Conservation (phyloP, 92 coral and sea anemone species). For the Pocillopora grandis region DNA sequence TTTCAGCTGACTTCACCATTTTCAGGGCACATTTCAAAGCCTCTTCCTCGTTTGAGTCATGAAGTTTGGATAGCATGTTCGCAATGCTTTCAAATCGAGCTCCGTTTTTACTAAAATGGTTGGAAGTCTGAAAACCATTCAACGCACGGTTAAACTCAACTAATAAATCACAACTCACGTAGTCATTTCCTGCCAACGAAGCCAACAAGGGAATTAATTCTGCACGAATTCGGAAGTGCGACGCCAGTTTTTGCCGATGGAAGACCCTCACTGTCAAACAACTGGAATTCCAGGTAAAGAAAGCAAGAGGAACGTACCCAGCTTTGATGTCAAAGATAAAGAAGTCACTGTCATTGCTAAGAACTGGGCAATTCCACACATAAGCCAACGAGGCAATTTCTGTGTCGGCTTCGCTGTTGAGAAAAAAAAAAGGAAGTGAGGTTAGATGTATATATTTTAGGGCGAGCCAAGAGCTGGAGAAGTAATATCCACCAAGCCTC, state of each 20-base stretch:
- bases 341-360: constrained; percentile 92
- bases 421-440: background rate
- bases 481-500: background rate
- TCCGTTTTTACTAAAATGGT: constrained; percentile 27
- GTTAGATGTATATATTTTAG: background rate
- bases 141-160: constrained; percentile 57
- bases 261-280: constrained; percentile 54
- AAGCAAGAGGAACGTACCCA: constrained; percentile 85
- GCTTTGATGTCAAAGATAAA: constrained; percentile 76
- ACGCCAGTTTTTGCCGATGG: constrained; percentile 57
- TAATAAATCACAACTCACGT: constrained; percentile 50
- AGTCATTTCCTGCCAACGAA: constrained; percentile 91
- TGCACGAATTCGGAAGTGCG: constrained; percentile 54
- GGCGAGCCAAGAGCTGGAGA: background rate
- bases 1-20: constrained; percentile 2
- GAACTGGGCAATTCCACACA: constrained; percentile 74
- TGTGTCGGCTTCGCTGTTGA: constrained; percentile 81
- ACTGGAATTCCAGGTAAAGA: constrained; percentile 45
- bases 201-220: constrained; percentile 77
- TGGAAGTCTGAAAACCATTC: constrained; percentile 37
- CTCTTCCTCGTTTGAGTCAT: constrained; percentile 35
- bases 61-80: constrained; percentile 46
- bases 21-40: constrained; percentile 53
- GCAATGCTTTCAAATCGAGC: constrained; percentile 56
- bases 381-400: constrained; percentile 82